Evolutionary conservation across 2,888 invertebrate genomes (phyloP).

Genomic region (Sinodicranocentrus sp.): DNA sequence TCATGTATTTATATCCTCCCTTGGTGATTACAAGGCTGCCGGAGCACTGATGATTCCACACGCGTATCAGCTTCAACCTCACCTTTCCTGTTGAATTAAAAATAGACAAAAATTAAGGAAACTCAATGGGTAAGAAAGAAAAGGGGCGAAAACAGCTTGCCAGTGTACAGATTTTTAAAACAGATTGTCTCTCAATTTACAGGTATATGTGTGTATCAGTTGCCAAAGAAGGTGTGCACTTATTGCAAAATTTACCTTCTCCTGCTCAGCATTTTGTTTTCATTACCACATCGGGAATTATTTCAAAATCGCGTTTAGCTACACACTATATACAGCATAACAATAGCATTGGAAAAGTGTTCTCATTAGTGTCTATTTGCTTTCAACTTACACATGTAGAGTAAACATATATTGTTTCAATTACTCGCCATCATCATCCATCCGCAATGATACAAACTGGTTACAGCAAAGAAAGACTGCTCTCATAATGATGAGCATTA

Average conservation of each 20-base stretch:
- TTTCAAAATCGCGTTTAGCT: not conserved
- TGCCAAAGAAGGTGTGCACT: constrained; percentile 19
- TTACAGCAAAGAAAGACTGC: not conserved
- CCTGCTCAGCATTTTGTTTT: constrained; percentile 7
- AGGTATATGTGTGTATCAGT: not conserved
- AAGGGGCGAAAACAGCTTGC: not conserved
- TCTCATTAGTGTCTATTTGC: not conserved
- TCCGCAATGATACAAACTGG: not conserved
- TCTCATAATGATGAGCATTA: constrained; percentile 11
- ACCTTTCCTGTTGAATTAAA: constrained; percentile 52
- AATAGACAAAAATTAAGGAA: constrained; percentile 31
- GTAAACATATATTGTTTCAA: constrained; percentile 3
- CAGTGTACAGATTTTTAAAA: not conserved
- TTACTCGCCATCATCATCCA: not conserved
- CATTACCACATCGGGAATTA: not conserved
- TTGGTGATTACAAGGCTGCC: constrained; percentile 34
- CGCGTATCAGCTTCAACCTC: constrained; percentile 48
- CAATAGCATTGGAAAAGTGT: not conserved
- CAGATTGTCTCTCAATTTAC: constrained; percentile 5
- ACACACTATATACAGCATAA: too few relatives aligned
- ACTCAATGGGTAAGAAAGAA: not conserved
- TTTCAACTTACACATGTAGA: not conserved
- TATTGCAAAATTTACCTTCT: not conserved
- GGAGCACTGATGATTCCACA: constrained; percentile 46
- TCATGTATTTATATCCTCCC: constrained; percentile 22